phyloP scores from a whole-genome alignment of 2,888 invertebrate species.

The Hydrotaea diabolus region DNA sequence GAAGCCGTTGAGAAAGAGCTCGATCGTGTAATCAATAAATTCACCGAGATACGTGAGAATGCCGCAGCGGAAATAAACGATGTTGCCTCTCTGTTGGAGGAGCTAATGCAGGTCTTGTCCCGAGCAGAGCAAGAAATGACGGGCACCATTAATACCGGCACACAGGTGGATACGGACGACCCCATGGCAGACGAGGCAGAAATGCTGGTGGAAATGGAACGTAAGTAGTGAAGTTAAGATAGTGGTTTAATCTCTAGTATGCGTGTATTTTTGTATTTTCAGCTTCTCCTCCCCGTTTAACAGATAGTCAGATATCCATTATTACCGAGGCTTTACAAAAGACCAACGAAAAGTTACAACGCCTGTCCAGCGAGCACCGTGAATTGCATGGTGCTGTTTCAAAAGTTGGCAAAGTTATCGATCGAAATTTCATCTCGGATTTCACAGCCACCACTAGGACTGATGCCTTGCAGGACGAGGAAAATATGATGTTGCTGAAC shows the following conservation, averaged over 20 bases:
- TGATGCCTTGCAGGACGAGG: constrained; percentile 87
- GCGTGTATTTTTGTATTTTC: background rate
- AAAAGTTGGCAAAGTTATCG: constrained; percentile 97
- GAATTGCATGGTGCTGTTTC: constrained; percentile 89
- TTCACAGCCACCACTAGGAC: constrained; percentile 92
- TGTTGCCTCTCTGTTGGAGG: constrained; percentile 76
- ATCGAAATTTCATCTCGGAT: constrained; percentile 95
- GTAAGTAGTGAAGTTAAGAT: constrained; percentile 49
- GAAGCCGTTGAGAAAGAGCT: constrained; percentile 81
- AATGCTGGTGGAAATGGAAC: constrained; percentile 77
- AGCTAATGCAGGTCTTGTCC: constrained; percentile 74
- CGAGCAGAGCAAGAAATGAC: constrained; percentile 75
- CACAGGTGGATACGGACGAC: constrained; percentile 76
- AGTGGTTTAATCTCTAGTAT: too few relatives aligned
- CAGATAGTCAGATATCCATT: constrained; percentile 86
- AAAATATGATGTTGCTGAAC: constrained; percentile 87
- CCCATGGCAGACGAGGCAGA: constrained; percentile 72
- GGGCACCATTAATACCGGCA: constrained; percentile 75
- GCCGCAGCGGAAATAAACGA: constrained; percentile 77
- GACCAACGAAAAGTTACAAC: constrained; percentile 90
- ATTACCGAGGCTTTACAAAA: constrained; percentile 88
- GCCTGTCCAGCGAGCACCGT: constrained; percentile 92
- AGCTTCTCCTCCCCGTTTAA: constrained; percentile 85
- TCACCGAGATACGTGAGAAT: constrained; percentile 78
- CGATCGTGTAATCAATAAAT: constrained; percentile 79